phyloP scores from a whole-genome alignment of 2,888 invertebrate genomes.

The Meloe dianella region DNA sequence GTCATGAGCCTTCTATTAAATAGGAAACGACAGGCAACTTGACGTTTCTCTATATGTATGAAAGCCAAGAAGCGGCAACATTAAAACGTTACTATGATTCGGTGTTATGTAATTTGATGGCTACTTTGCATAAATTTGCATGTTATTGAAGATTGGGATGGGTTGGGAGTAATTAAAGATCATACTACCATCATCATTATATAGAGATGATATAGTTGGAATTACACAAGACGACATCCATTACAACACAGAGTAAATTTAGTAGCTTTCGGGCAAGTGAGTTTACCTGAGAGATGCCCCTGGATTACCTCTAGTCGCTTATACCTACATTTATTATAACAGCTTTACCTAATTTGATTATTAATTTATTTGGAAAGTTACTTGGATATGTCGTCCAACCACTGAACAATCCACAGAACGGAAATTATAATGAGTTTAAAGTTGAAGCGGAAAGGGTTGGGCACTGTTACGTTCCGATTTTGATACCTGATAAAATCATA shows the following conservation, averaged over 20 bases:
- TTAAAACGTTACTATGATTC: slow-evolving; percentile 48
- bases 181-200: slow-evolving; percentile 2
- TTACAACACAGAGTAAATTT: slow-evolving; percentile 45
- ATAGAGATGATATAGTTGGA: slow-evolving; percentile 31
- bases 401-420: slow-evolving; percentile 28
- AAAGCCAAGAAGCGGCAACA: slow-evolving; percentile 36
- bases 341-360: slow-evolving; percentile 37
- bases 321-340: slow-evolving; percentile 34
- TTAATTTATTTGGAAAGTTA: slow-evolving; percentile 38
- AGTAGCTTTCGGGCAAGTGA: slow-evolving; percentile 45
- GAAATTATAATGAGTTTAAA: slow-evolving; percentile 28
- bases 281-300: slow-evolving; percentile 44
- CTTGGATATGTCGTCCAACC: slow-evolving; percentile 15
- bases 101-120: slow-evolving; percentile 57
- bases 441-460: slow-evolving; percentile 21
- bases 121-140: slow-evolving; percentile 58
- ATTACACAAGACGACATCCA: slow-evolving; percentile 46
- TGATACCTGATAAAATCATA: slow-evolving; percentile 10
- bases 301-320: slow-evolving; percentile 31
- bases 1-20: slow-evolving; percentile 41
- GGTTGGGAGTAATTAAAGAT: slow-evolving; percentile 27
- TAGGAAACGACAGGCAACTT: slow-evolving; percentile 31
- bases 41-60: slow-evolving; percentile 19
- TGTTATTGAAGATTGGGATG: slow-evolving; percentile 53
- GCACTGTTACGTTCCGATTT: not conserved